phyloP scores from a whole-genome alignment of 2,888 invertebrate genomes.

The Noctuana brunneofusca region DNA sequence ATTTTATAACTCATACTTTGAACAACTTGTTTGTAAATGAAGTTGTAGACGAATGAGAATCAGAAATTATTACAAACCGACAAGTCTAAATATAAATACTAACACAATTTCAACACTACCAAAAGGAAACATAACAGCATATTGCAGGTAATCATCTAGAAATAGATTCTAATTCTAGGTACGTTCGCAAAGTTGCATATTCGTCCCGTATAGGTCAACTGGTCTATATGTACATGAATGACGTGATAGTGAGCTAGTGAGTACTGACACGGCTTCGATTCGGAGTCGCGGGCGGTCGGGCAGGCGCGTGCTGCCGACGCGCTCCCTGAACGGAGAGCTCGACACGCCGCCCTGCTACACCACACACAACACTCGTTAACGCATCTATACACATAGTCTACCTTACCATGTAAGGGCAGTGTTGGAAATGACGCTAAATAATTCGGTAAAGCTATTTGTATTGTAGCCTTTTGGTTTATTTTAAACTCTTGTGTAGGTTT shows the following conservation, averaged over 20 bases:
- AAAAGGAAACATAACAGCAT: background rate
- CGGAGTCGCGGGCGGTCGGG: conserved; percentile 95
- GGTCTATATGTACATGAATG: conserved; percentile 6
- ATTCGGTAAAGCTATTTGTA: too few relatives aligned
- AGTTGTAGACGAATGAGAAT: too few relatives aligned
- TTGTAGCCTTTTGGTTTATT: too few relatives aligned
- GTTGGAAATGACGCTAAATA: background rate
- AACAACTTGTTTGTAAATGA: too few relatives aligned
- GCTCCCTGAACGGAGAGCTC: conserved; percentile 94
- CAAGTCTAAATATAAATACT: too few relatives aligned
- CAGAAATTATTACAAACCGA: too few relatives aligned
- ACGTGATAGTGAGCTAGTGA: conserved; percentile 29
- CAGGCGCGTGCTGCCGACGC: conserved; percentile 93
- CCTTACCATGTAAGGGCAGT: background rate
- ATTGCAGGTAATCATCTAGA: too few relatives aligned
- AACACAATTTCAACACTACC: too few relatives aligned
- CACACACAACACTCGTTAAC: conserved; percentile 69
- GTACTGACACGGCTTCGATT: conserved; percentile 85
- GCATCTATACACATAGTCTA: conserved; percentile 6
- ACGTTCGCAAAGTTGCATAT: background rate
- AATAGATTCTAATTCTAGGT: too few relatives aligned
- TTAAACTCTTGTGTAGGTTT: too few relatives aligned
- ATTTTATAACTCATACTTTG: too few relatives aligned
- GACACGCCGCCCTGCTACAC: conserved; percentile 80
- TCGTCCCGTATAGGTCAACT: background rate